Percentiles rank a stretch among this genome's conserved stretches.
Conservation (phyloP, 2,888 invertebrate genomes). For the Sclerodermus sp. region DNA sequence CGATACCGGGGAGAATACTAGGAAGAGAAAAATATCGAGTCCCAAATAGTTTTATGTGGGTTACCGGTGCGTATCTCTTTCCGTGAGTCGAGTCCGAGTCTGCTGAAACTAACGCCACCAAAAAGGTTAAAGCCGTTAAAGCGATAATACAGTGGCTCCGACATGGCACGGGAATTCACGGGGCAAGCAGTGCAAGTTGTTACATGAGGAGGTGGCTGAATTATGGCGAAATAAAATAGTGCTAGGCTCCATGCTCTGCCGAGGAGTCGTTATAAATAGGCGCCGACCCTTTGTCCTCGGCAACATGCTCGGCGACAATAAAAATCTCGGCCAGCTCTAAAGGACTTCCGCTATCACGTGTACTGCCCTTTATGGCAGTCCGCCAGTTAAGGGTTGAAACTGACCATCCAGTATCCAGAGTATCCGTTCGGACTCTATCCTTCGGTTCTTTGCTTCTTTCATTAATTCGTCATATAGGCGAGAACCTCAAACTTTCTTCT, state of each 20-base stretch:
- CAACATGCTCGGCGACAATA: slow-evolving; percentile 16
- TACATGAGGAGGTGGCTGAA: slow-evolving; percentile 9
- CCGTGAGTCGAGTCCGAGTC: too few species aligned
- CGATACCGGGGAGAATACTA: too few species aligned
- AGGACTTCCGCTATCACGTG: slow-evolving; percentile 3
- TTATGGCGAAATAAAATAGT: slow-evolving; percentile 17
- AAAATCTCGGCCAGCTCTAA: slow-evolving; percentile 12
- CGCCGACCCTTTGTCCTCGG: slow-evolving; percentile 15
- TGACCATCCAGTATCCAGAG: too few species aligned
- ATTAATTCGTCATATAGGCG: too few species aligned
- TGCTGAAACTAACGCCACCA: slow-evolving; percentile 1
- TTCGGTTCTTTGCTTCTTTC: too few species aligned
- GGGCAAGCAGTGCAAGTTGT: neutral
- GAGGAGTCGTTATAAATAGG: slow-evolving; percentile 16
- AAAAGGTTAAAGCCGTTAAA: slow-evolving; percentile 11
- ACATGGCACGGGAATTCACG: neutral
- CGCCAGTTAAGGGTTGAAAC: slow-evolving; percentile 4
- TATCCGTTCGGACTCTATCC: too few species aligned
- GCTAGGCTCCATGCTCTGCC: neutral
- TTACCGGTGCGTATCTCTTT: neutral
- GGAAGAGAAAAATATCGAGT: neutral
- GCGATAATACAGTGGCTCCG: slow-evolving; percentile 12
- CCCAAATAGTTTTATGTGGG: neutral
- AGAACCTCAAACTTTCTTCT: too few species aligned
- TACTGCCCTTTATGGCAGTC: slow-evolving; percentile 10